Conservation (phyloP, 2,113 vertebrate genomes). For the Ciconia maguari region DNA sequence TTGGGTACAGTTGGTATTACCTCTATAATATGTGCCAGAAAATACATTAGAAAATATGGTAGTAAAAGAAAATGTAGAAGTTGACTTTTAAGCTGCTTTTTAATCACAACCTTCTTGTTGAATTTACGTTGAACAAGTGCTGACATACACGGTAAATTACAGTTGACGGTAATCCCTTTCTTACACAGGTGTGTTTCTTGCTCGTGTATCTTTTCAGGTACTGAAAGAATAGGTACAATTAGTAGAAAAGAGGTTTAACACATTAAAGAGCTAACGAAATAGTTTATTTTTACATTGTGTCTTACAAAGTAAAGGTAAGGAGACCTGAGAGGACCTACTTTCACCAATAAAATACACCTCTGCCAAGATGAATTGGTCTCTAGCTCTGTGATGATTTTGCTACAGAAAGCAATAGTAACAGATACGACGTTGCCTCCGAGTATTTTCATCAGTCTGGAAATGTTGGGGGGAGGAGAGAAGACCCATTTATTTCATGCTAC, state of each 20-base stretch:
- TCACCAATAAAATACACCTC: neutral
- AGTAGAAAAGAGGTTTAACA: conserved; percentile 4
- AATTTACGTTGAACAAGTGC: neutral
- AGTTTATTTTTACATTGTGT: conserved; percentile 35
- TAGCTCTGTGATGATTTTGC: conserved; percentile 33
- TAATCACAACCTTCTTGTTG: conserved; percentile 37
- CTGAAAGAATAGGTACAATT: neutral
- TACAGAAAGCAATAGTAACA: conserved; percentile 74
- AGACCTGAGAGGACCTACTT: conserved; percentile 42
- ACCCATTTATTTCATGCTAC: conserved; percentile 63
- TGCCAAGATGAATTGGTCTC: conserved; percentile 24
- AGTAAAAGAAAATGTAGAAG: neutral
- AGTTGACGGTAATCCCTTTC: neutral
- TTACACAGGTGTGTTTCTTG: conserved; percentile 19
- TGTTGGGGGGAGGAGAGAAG: conserved; percentile 40
- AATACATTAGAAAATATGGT: neutral
- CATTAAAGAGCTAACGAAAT: conserved; percentile 15
- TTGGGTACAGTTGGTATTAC: conserved; percentile 55
- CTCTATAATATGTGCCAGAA: conserved; percentile 71
- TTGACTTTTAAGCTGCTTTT: conserved; percentile 65
- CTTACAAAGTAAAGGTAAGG: conserved; percentile 1
- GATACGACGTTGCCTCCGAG: conserved; percentile 8
- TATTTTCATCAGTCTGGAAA: conserved; percentile 6
- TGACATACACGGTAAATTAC: neutral
- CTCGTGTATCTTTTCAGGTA: conserved; percentile 31